Conservation (phyloP, 2,797 vertebrate genomes). For the Halcyon chelicuti region DNA sequence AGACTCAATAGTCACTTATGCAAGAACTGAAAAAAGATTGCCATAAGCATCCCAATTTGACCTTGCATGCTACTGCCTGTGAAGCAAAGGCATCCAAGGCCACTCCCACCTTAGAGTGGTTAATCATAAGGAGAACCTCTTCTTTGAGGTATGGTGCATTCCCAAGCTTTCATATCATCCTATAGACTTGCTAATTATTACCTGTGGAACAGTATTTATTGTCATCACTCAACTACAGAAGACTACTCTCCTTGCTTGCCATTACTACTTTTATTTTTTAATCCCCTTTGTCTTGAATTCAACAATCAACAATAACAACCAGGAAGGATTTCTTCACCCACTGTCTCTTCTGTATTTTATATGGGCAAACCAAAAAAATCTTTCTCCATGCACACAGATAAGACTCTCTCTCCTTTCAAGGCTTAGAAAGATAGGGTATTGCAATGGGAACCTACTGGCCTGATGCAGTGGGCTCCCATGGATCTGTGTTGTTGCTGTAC, state of each 20-base stretch:
- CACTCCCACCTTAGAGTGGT: not conserved
- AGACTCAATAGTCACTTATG: not conserved
- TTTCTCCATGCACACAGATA: not conserved
- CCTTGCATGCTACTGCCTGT: not conserved
- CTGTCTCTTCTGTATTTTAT: not conserved
- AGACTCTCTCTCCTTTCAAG: not conserved
- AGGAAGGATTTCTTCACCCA: not conserved
- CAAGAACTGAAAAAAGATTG: not conserved
- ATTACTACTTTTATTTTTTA: not conserved
- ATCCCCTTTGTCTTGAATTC: not conserved
- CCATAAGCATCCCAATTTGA: not conserved
- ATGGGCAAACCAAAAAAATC: not conserved
- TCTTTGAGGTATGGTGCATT: not conserved
- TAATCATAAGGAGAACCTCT: not conserved
- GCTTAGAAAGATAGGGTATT: not conserved
- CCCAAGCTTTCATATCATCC: not conserved
- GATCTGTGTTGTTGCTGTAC: slow-evolving; percentile 3
- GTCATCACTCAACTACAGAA: not conserved
- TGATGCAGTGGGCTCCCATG: slow-evolving; percentile 42
- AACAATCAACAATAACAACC: not conserved
- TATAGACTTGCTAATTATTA: not conserved
- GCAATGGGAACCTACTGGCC: slow-evolving; percentile 65
- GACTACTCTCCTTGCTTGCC: not conserved
- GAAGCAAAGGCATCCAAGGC: slow-evolving; percentile 7
- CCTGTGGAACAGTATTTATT: not conserved